Evolutionary conservation across 1,140 invertebrate genomes (phyloP), one percentile per base, ranked within the genome.

Genomic region (Armadillidium nasatum): DNA sequence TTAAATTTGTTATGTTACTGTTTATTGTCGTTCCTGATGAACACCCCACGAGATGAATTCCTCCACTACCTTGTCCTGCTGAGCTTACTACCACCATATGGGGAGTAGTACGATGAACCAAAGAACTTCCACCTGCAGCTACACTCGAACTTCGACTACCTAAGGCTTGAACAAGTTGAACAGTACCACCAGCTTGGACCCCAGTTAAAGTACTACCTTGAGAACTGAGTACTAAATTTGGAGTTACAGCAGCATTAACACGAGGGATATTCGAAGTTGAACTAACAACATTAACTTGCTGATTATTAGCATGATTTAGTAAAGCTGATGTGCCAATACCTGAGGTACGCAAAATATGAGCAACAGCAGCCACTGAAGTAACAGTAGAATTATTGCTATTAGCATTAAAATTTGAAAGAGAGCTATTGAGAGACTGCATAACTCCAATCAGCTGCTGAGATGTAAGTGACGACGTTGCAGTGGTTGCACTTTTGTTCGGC

Each of bases 361-460:
- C 74, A n/a, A 78, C 77, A 21, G 77, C 77, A 60, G 77, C 77
- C 44, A 78, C 77, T 13, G 77, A 78, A 22, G 77, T 78, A 11
- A 78, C 77, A 60, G 21, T 78, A 19, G 74, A 72, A 33, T 33
- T 33, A 33, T 33, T 33, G 33, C 33, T 33, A 33, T 6, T 33
- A 33, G 33, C 33, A 33, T 33, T 33, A 33, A 33, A 33, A 33
- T 33, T 33, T 33, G 33, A 33, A 33, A 33, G 33, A 1, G 33
- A 33, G 33, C 33, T 33, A 33, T 33, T 7, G 77, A 75, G 54
- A 71, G 50, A 21, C 73, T 46, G 10, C 70, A 50, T 15, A 60
- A 68, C 11, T 60, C 22, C n/a, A 44, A n/a, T 69, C 54, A 22
- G 60, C 23, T 13, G 76, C 19, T 11, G 72, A 45, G 13, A 67